Conservation (phyloP, 2,797 vertebrate genomes). For the Sebastes jordani region DNA sequence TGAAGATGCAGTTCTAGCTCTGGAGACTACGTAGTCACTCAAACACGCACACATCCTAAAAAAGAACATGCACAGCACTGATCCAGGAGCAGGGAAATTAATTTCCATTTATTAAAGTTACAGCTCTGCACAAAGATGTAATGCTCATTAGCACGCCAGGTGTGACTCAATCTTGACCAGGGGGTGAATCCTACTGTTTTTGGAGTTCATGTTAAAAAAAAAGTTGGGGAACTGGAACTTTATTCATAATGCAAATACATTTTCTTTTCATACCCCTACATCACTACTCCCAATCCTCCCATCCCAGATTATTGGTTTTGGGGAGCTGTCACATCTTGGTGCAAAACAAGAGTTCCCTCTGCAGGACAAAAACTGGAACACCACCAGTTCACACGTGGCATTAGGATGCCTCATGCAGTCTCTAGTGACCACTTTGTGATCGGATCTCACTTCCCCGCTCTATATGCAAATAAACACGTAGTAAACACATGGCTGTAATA, state of each 20-base stretch:
- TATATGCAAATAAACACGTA: too few relatives aligned
- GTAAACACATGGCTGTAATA: too few relatives aligned
- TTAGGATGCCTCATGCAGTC: too few relatives aligned
- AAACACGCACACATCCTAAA: neutral
- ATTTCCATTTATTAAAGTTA: neutral
- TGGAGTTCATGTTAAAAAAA: neutral
- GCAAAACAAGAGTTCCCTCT: conserved; percentile 51
- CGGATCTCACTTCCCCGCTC: too few relatives aligned
- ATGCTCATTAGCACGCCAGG: neutral
- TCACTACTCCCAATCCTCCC: too few relatives aligned
- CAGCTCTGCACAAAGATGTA: neutral
- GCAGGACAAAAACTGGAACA: conserved; percentile 36
- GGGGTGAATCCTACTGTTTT: too few relatives aligned
- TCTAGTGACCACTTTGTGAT: too few relatives aligned
- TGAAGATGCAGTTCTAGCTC: neutral
- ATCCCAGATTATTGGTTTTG: neutral
- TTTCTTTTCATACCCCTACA: neutral
- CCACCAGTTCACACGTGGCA: neutral
- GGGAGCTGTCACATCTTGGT: neutral
- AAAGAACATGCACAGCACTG: neutral
- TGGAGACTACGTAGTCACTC: neutral
- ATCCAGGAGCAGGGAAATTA: neutral
- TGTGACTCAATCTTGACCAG: neutral
- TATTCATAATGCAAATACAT: neutral
- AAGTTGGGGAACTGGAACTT: neutral